Conservation (phyloP, 2,888 invertebrate species). For the Caenorhabditis auriculariae region DNA sequence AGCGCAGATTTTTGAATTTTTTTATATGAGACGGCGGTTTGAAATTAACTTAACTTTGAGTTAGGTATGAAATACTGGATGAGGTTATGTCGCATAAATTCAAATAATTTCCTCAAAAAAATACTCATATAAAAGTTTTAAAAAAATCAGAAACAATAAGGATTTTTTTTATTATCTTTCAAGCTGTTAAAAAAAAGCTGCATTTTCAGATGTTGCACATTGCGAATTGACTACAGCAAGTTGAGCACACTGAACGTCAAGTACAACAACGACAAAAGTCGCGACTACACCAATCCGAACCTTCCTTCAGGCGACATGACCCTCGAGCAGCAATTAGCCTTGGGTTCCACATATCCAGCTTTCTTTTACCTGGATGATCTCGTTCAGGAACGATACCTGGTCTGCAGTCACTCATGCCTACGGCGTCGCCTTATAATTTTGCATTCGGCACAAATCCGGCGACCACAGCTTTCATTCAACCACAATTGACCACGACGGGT, state of each 20-base stretch:
- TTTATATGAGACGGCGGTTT: too few relatives aligned
- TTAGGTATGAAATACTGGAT: too few relatives aligned
- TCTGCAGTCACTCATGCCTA: slow-evolving; percentile 31
- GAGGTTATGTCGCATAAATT: too few relatives aligned
- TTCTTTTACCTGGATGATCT: slow-evolving; percentile 3
- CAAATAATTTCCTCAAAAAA: too few relatives aligned
- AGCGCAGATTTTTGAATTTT: too few relatives aligned
- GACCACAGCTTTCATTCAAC: slow-evolving; percentile 28
- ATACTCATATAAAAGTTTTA: too few relatives aligned
- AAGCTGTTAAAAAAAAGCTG: slow-evolving; percentile 67
- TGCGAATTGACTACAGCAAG: slow-evolving; percentile 83
- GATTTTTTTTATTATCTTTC: not conserved
- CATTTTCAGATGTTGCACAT: slow-evolving; percentile 92
- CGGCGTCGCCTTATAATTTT: slow-evolving; percentile 37
- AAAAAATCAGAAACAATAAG: too few relatives aligned
- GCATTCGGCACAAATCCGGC: slow-evolving; percentile 38
- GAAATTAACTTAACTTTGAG: too few relatives aligned
- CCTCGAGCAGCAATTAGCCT: slow-evolving; percentile 59
- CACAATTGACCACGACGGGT: slow-evolving; percentile 17
- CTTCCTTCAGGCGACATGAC: slow-evolving; percentile 85
- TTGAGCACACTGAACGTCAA: slow-evolving; percentile 96
- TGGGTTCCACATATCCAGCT: slow-evolving; percentile 14
- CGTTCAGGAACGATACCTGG: slow-evolving; percentile 14
- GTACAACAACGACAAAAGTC: slow-evolving; percentile 99
- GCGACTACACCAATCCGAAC: slow-evolving; percentile 97